Evolutionary conservation across 2,797 vertebrate genomes (phyloP), one percentile per base, ranked within the genome.

Genomic region (Periophthalmus magnuspinnatus): DNA sequence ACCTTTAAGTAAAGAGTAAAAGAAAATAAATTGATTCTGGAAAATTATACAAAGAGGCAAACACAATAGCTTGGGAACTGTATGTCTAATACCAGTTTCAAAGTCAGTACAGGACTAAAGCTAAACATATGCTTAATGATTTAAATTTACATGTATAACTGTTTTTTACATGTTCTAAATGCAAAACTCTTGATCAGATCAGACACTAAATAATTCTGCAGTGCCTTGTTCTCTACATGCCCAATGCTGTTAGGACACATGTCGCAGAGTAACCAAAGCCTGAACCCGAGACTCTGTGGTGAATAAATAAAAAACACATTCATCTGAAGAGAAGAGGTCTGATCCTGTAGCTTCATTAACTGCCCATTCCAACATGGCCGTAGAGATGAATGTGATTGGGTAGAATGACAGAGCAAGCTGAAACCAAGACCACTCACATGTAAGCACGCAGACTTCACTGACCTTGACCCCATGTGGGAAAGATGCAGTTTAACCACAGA

Each of bases 331-430:
- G 74, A 70, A 65, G 81, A 80, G 81, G 84, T 81, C 79, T 66
- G 83, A 89, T 85, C 86, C 82, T 80, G 74, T 28, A 64, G 14
- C 63, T 83, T 81, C 82, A 87, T 88, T 86, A 85, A 84, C 67
- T 80, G 67, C 76, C 76, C 65, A 75, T 70, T 66, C 70, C 79
- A 84, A 82, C 79, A 83, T 87, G 79, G 77, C 75, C 72, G 61
- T 76, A 64, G 77, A 82, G 77, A 74, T 88, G 90, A 86, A 74
- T 24, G 48, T 1, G 69, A 81, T 70, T 69, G 85, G 84, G 86
- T 84, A 71, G 83, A 71, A 68, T 88, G 87, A 85, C 85, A 72
- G 2, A 13, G 63, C 69, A 79, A 66, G 81, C 77, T 79, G 91
- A 90, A 91, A 91, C 84, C 63, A 48, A 88, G 83, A 89, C 68